Percentiles rank a stretch among this genome's conserved stretches.
Evolutionary conservation across 2,113 vertebrate species (phyloP).

Genomic region (Clarias gariepinus): DNA sequence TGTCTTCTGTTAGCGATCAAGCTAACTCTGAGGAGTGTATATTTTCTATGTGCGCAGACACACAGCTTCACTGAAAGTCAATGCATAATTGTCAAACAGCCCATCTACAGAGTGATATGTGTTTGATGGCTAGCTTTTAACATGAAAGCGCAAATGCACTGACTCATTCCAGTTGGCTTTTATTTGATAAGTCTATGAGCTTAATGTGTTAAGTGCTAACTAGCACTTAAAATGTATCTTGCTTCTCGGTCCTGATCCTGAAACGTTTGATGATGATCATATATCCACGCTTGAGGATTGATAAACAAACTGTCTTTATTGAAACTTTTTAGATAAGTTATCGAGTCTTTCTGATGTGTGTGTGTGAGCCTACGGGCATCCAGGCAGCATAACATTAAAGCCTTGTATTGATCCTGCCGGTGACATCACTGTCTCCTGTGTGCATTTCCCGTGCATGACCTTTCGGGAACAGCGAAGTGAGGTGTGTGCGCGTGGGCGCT

Average conservation of each 20-base stretch:
- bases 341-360: conserved; percentile 1
- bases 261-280: not conserved
- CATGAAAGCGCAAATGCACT: not conserved
- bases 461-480: conserved; percentile 20
- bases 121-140: not conserved
- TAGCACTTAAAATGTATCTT: not conserved
- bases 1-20: not conserved
- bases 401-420: conserved; percentile 41
- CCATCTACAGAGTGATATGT: not conserved
- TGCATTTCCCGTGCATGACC: conserved; percentile 38
- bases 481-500: not conserved
- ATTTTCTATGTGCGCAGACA: not conserved
- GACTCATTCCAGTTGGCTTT: not conserved
- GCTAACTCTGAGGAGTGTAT: not conserved
- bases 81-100: not conserved
- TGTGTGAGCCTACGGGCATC: conserved; percentile 11
- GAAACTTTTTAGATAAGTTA: not conserved
- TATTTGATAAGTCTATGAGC: not conserved
- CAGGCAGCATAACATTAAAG: conserved; percentile 41
- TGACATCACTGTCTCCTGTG: conserved; percentile 46
- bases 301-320: not conserved
- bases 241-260: not conserved
- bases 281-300: no score
- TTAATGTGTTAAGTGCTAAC: not conserved
- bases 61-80: not conserved